phyloP scores from a whole-genome alignment of 2,888 invertebrate species.

The Alviniconcha strummeri region DNA sequence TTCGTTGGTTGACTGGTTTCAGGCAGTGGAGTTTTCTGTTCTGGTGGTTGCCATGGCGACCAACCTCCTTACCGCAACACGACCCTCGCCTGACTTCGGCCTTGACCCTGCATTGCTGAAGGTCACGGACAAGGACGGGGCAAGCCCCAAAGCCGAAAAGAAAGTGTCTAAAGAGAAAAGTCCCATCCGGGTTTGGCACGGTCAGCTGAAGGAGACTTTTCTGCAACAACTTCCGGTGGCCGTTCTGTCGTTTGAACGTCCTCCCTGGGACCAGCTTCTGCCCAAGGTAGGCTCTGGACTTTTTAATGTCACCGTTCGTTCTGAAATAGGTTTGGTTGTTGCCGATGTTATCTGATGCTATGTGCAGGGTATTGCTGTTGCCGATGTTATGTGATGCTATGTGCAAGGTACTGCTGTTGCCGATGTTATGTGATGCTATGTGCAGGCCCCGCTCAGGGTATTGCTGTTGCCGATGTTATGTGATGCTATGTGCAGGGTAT shows the following conservation, averaged over 20 bases:
- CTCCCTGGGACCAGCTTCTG: slow-evolving; percentile 56
- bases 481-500: background rate
- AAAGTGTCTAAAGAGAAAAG: slow-evolving; percentile 5
- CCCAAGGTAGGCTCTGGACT: slow-evolving; percentile 46
- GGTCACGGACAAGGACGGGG: slow-evolving; percentile 34
- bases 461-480: too few relatives aligned
- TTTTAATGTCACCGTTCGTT: background rate
- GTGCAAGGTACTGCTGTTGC: background rate
- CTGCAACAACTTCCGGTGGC: slow-evolving; percentile 41
- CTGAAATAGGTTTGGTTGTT: too few relatives aligned
- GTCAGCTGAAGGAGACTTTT: slow-evolving; percentile 40
- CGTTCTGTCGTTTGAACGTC: slow-evolving; percentile 36
- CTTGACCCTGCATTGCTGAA: slow-evolving; percentile 31
- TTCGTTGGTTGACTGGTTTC: background rate
- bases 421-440: background rate
- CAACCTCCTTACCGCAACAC: slow-evolving; percentile 21
- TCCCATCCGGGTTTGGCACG: background rate
- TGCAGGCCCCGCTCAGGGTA: background rate
- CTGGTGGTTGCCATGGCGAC: slow-evolving; percentile 29
- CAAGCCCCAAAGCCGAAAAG: slow-evolving; percentile 39
- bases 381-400: too few relatives aligned
- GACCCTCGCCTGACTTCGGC: slow-evolving; percentile 25
- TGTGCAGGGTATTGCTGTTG: background rate
- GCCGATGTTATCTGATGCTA: too few relatives aligned
- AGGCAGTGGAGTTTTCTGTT: slow-evolving; percentile 32